Evolutionary conservation across 1,140 invertebrate species (phyloP), one percentile per base, ranked within the genome.

Genomic region (Maconellicoccus hirsutus): DNA sequence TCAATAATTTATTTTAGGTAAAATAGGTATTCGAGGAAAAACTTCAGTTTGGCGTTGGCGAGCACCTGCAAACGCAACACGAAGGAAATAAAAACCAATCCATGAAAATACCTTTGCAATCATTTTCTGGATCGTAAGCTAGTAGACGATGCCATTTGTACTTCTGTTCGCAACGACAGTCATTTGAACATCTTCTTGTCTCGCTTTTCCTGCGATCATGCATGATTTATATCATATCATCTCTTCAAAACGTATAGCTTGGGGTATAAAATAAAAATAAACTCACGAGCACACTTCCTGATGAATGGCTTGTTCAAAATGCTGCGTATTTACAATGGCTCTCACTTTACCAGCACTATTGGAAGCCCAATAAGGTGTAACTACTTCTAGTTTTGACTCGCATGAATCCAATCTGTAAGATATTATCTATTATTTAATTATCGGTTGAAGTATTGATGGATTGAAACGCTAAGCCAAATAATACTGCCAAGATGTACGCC

Each of bases 1-100:
- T 52, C 6, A 52, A 52, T 52, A 52, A 52, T 52, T 52, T 52
- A 52, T 19, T 52, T 3, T 3, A 52, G n/a, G 42, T 52, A 52
- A 52, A 6, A 8, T 8, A 6, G n/a, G 29, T 16, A 19, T 52
- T 52, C n/a, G 12, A 52, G 3, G n/a, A 16, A 52, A 52, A 16
- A 16, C 42, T 52, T 66, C 25, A 66, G 12, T 72, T 72, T 0
- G 70, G 61, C 8, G 27, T 59, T 33, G 69, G 26, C 73, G 85
- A 85, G 77, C 93, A 96, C 76, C 90, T 84, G 78, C 93, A 95
- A 19, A 93, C 89, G 80, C 93, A 96, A 79, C 92, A 95, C 0
- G 92, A 93, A 12, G 93, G 93, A 80, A 94, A 96, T 69, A 93
- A 85, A 80, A 96, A 96, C 93, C 93, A 96, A 79, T 96, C 93